Evolutionary conservation across 2,797 vertebrate species (phyloP).

Genomic region (Clarias fuscus): DNA sequence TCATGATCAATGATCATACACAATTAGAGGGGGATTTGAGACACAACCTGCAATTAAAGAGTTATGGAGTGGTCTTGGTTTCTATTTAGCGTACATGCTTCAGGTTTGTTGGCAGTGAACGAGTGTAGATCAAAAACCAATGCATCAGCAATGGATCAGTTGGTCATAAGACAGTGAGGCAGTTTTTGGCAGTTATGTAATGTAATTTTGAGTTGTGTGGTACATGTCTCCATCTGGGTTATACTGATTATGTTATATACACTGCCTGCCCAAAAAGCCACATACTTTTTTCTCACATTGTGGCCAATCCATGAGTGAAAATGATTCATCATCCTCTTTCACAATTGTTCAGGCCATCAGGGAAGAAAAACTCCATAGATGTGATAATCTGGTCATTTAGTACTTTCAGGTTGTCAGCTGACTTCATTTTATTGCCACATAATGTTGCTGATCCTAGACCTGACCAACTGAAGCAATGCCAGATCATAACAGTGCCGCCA

Average conservation of each 20-base stretch:
- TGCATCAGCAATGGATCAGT: neutral
- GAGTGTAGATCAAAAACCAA: neutral
- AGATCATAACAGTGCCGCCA: too few species aligned
- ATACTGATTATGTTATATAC: neutral
- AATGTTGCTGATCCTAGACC: too few species aligned
- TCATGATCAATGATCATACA: neutral
- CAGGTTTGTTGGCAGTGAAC: neutral
- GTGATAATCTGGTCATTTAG: too few species aligned
- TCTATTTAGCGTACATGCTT: neutral
- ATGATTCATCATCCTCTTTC: too few species aligned
- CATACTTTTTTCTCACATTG: too few species aligned
- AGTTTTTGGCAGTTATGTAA: neutral
- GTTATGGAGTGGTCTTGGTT: neutral
- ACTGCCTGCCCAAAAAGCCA: too few species aligned
- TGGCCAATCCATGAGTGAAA: too few species aligned
- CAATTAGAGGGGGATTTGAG: neutral
- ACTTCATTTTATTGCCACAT: too few species aligned
- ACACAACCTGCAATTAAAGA: neutral
- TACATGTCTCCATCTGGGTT: neutral
- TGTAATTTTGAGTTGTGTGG: neutral
- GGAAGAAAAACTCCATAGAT: too few species aligned
- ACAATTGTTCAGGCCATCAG: too few species aligned
- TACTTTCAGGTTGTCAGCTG: too few species aligned
- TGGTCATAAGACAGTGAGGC: neutral
- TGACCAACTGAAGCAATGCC: too few species aligned